Base-by-base conservation (phyloP, 2,888 invertebrate species). In the Plebejus argus region DNA sequence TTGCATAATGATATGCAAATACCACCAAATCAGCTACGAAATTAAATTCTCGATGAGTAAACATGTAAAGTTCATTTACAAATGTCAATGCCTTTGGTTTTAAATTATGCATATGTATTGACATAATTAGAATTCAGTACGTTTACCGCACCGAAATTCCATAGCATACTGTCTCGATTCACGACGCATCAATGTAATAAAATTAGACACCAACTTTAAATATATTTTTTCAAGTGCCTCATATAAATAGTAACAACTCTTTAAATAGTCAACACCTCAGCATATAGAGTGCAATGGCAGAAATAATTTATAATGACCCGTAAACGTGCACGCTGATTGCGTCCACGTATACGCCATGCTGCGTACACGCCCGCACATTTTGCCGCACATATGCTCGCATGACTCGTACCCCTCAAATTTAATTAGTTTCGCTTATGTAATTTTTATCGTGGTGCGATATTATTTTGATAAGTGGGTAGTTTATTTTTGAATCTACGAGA, bases 21-120 rank as follows among this genome's bases (percentile, higher is more conserved):
- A 74, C 15, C 23, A 49, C 45, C 28, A 53, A 74, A 74, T 74
- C 74, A 74, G 53, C 74, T 53, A 74, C 28, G 15, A 74, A 74
- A 72, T 70, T 35, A 7, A 70, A 71, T 74, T 53, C 18, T 53
- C 49, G 74, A 28, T 28, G 18, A 49, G 74, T 74, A 53, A 28
- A 74, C 74, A 74, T 74, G 18, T 74, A 53, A 74, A 74, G 53
- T 74, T 74, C 74, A 77, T 77, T 77, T 58, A 77, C 77, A 77
- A 72, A 58, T 77, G 72, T 77, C 77, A 77, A 77, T 45, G 77
- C 39, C 72, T 77, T 77, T 35, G 39, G 45, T 56, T 77, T 39
- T 72, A 77, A 77, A 56, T 20, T 71, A 72, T 77, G 56, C 77
- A 10, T 72, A 56, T 61, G 39, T 70, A 76, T 76, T 33, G 70